Conservation (phyloP, 2,797 vertebrate genomes). For the Synaphobranchus kaupii region DNA sequence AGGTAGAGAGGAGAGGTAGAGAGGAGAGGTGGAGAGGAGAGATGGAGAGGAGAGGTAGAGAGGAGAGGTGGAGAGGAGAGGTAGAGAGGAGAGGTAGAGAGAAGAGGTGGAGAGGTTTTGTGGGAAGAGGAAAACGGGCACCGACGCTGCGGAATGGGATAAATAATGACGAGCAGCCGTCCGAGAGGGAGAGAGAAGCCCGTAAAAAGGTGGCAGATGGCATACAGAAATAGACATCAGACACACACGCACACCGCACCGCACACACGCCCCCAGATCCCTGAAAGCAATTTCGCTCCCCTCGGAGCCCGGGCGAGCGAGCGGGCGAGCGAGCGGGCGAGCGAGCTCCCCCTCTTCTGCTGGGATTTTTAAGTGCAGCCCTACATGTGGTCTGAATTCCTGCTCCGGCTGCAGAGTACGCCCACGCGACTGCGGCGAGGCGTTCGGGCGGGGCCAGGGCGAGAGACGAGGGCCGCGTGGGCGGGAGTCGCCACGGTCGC, state of each 20-base stretch:
- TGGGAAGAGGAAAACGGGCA: neutral
- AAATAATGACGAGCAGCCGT: conserved; percentile 6
- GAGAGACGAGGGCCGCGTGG: neutral
- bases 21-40: conserved; percentile 18
- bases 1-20: neutral
- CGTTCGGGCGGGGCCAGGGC: conserved; percentile 11
- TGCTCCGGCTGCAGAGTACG: conserved; percentile 16
- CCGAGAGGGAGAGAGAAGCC: conserved; percentile 15
- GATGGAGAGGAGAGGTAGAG: conserved; percentile 8
- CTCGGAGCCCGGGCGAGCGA: neutral
- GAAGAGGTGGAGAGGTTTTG: neutral
- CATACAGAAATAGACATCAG: conserved; percentile 14
- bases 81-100: neutral
- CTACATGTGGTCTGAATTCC: conserved; percentile 38
- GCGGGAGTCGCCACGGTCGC: conserved; percentile 8
- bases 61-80: conserved; percentile 2
- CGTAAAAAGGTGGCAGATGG: conserved; percentile 12
- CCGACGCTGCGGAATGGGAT: neutral
- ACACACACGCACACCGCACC: neutral
- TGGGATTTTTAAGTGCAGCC: conserved; percentile 35
- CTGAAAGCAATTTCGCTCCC: neutral
- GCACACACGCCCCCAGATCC: neutral
- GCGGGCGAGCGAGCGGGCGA: no score
- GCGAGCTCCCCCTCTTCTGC: neutral
- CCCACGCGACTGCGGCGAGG: conserved; percentile 34